Base-by-base conservation (phyloP, 2,888 invertebrate species). In the Mesorhabditis spiculigera region DNA sequence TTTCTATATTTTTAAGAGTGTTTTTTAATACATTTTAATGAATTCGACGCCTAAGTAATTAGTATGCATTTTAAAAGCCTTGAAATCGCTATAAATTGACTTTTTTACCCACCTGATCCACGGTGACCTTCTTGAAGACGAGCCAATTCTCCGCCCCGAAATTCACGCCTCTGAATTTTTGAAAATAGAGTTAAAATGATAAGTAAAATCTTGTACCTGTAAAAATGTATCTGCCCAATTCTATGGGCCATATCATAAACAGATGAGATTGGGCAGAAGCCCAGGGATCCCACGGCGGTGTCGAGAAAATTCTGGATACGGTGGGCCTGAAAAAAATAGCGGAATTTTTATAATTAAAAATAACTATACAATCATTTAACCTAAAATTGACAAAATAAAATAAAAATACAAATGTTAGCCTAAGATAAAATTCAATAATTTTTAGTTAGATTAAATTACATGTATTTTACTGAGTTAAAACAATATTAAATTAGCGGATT, bases 141-240 rank as follows among this genome's bases (percentile, higher is more conserved):
- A 82, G 76, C 82, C 82, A 82, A 71, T 82, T 82, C 64, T 81
- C 80, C 4, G 82, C 82, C 4, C 80, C 82, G 68, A 82, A 82
- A 69, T 82, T 82, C 66, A 82, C 80, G 63, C 82, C 82, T 70
- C 80, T 76, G 58, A 43, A 74, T 66, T 6, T 13, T n/a, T 41
- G 43, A n/a, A n/a, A n/a, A n/a, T 10, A 13, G 45, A 66, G 63
- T 50, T 50, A 10, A 50, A 50, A 50, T 50, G 50, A n/a, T n/a
- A n/a, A n/a, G n/a, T n/a, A n/a, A n/a, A n/a, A n/a, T n/a, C n/a
- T n/a, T n/a, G n/a, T n/a, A 78, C 78, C 78, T 66, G 71, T 82
- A 82, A 72, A 81, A 82, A 62, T 82, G 82, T 58, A 82, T 82
- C 65, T 81, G 82, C 45, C 82, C 82, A 44, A 82, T 80, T 28